Evolutionary conservation across 2,113 vertebrate species (phyloP).

Genomic region (Odobenus rosmarus): DNA sequence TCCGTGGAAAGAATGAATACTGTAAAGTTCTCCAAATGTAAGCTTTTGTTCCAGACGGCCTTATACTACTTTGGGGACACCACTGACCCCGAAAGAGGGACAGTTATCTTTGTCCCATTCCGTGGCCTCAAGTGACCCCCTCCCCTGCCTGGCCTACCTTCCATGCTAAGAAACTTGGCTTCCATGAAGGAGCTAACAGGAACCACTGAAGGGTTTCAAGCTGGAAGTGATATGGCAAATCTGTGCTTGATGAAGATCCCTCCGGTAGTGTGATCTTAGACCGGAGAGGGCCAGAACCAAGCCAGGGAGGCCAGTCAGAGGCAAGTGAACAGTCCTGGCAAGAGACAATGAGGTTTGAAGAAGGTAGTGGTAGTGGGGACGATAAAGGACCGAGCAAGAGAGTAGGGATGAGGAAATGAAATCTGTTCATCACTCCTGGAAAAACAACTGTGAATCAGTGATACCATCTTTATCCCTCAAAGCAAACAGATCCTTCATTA

Average conservation of each 20-base stretch:
- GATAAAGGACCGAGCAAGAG: conserved; percentile 54
- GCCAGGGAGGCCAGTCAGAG: background rate
- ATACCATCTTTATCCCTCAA: conserved; percentile 82
- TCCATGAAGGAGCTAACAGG: background rate
- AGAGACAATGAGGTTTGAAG: conserved; percentile 26
- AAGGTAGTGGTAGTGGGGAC: background rate
- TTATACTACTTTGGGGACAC: background rate
- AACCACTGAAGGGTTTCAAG: background rate
- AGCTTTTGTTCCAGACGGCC: background rate
- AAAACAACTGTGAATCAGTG: conserved; percentile 83
- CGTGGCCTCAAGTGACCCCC: background rate
- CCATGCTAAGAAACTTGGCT: background rate
- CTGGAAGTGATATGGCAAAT: background rate
- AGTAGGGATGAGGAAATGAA: conserved; percentile 69
- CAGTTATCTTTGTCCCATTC: background rate
- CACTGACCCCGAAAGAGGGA: background rate
- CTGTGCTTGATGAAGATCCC: background rate
- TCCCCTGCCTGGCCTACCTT: background rate
- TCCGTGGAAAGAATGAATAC: background rate
- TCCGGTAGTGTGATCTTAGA: background rate
- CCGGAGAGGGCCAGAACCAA: background rate
- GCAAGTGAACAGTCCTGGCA: background rate
- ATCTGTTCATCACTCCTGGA: conserved; percentile 80
- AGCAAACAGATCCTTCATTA: conserved; percentile 83
- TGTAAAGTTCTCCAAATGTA: background rate